A percentile compares a stretch with the other conserved stretches of the same genome.
Conservation (phyloP, 2,113 vertebrate species). For the Galeopterus variegatus region DNA sequence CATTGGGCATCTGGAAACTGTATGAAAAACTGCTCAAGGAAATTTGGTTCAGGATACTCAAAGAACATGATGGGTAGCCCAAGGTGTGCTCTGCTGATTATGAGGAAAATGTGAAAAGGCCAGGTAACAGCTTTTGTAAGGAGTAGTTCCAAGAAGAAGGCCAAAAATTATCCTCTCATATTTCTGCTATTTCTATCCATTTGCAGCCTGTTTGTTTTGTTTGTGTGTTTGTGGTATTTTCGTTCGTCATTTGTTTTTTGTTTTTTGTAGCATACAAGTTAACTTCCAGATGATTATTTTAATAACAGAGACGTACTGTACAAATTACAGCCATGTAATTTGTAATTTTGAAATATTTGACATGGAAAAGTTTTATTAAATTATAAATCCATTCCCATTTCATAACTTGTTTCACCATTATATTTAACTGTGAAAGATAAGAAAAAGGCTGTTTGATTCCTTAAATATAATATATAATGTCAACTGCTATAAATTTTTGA, state of each 20-base stretch:
- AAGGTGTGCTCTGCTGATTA: neutral
- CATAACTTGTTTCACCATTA: slow-evolving; percentile 46
- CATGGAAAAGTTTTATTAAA: slow-evolving; percentile 52
- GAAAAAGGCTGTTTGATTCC: neutral
- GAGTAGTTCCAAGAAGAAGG: neutral
- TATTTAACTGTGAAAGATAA: slow-evolving; percentile 51
- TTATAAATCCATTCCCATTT: slow-evolving; percentile 5
- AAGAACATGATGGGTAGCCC: neutral
- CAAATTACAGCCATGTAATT: neutral
- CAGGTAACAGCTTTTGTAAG: neutral
- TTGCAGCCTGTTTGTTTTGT: neutral
- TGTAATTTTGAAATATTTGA: slow-evolving; percentile 6
- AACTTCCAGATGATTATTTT: neutral
- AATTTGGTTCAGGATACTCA: neutral
- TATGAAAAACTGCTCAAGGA: neutral
- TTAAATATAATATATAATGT: slow-evolving; percentile 28
- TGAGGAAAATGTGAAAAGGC: neutral
- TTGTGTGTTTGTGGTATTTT: neutral
- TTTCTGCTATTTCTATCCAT: neutral
- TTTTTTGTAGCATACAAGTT: neutral
- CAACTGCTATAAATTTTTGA: slow-evolving; percentile 33
- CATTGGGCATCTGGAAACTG: neutral
- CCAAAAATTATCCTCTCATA: neutral
- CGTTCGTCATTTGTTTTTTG: neutral
- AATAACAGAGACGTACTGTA: neutral